Conservation (phyloP, 2,797 vertebrate genomes). For the Gouania willdenowi region DNA sequence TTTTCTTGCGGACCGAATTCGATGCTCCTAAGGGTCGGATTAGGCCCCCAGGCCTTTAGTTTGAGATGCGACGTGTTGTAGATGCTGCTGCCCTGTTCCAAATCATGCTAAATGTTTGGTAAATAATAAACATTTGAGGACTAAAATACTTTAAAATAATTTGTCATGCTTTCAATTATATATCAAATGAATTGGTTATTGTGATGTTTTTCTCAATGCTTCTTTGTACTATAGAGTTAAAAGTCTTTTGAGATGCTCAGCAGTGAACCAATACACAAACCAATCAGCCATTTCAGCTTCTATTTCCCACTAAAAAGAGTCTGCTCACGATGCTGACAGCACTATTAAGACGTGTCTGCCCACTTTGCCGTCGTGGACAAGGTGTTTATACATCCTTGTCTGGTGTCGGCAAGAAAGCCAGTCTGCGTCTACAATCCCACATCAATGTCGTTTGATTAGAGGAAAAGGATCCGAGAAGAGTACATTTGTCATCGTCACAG, state of each 20-base stretch:
- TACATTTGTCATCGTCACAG: not conserved
- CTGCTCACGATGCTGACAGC: conserved; percentile 22
- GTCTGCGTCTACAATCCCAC: not conserved
- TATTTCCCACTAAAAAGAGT: conserved; percentile 4
- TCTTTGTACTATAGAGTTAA: not conserved
- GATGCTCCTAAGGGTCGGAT: no score
- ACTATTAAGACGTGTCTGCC: conserved; percentile 22
- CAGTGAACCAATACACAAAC: conserved; percentile 12
- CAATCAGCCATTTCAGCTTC: conserved; percentile 26
- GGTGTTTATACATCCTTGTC: conserved; percentile 24
- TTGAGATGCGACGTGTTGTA: no score
- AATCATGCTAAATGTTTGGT: no score
- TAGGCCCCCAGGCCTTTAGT: no score
- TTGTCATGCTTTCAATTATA: no score
- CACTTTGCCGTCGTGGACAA: conserved; percentile 1
- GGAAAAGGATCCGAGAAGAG: not conserved
- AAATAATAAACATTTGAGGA: no score
- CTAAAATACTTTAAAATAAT: no score
- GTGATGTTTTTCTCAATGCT: no score
- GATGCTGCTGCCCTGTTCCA: no score
- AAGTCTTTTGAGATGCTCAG: conserved; percentile 3
- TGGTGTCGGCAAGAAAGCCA: not conserved
- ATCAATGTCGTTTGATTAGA: conserved; percentile 1
- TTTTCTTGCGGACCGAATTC: no score
- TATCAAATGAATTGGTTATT: no score